These are phyloP conservation scores for Apis dorsata DNA, from an alignment of 1,140 invertebrate species.

Conservation along the genomic window DNA sequence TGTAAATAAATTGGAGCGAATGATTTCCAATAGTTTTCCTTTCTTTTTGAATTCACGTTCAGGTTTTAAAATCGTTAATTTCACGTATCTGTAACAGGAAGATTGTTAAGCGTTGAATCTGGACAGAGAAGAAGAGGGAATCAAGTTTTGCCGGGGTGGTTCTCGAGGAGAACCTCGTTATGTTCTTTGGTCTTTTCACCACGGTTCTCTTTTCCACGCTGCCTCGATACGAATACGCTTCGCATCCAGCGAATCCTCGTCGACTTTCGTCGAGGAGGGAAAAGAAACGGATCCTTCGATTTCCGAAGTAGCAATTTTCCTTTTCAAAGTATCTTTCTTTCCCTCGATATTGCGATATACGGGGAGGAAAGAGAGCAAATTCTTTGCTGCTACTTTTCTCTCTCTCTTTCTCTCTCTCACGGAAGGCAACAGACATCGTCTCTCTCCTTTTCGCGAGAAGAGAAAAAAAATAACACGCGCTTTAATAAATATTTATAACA, in stretches of 20 bases:
- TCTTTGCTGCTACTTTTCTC: neutral
- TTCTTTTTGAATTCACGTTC: too few species aligned
- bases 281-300: slow-evolving; percentile 5
- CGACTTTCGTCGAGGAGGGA: neutral
- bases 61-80: too few species aligned
- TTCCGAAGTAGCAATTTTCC: slow-evolving; percentile 21
- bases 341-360: neutral
- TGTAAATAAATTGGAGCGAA: too few species aligned
- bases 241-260: neutral
- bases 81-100: too few species aligned
- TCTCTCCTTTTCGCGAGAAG: neutral
- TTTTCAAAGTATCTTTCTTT: neutral
- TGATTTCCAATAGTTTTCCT: too few species aligned
- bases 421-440: neutral
- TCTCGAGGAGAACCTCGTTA: slow-evolving; percentile 16
- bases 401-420: neutral
- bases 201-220: neutral
- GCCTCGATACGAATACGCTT: slow-evolving; percentile 1
- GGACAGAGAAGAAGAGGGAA: neutral
- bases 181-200: neutral
- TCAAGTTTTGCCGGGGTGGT: neutral
- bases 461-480: too few species aligned
- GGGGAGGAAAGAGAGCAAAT: neutral
- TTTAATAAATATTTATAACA: too few species aligned
- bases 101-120: neutral